These are phyloP conservation scores for Thamnophis sirtalis DNA, from an alignment of 2,113 vertebrate species.

Conservation along the genomic window DNA sequence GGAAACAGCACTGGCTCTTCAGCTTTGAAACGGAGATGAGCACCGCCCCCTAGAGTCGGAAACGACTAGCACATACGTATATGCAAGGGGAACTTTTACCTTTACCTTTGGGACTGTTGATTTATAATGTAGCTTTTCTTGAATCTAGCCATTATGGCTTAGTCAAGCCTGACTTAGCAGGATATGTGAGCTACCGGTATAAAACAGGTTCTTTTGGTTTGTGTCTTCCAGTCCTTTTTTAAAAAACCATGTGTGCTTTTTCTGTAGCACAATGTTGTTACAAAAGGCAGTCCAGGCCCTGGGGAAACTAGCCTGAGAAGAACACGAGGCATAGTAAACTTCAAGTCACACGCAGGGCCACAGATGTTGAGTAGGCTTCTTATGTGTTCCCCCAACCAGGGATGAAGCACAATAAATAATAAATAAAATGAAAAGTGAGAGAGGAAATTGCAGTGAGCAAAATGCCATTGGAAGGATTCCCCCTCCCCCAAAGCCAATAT, in stretches of 20 bases:
- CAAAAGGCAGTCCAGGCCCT: neutral
- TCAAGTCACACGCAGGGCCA: neutral
- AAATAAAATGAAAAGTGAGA: neutral
- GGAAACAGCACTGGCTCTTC: no score
- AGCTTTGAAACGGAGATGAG: no score
- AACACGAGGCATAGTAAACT: neutral
- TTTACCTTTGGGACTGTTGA: neutral
- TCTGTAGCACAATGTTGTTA: neutral
- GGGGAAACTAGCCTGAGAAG: neutral
- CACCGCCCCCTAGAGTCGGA: no score
- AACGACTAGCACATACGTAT: no score
- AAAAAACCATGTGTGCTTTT: neutral
- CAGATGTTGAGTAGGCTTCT: neutral
- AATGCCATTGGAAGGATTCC: neutral
- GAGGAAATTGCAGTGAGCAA: neutral
- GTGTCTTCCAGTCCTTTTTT: neutral
- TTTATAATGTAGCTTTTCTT: neutral
- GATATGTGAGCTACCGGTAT: neutral
- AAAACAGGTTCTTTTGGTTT: neutral
- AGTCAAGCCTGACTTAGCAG: neutral
- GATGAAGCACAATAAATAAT: neutral
- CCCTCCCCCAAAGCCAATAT: neutral
- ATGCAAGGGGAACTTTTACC: no score
- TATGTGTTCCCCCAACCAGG: neutral
- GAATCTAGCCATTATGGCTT: neutral